Evolutionary conservation across 2,888 invertebrate species (phyloP).

Genomic region (Rhingia rostrata): DNA sequence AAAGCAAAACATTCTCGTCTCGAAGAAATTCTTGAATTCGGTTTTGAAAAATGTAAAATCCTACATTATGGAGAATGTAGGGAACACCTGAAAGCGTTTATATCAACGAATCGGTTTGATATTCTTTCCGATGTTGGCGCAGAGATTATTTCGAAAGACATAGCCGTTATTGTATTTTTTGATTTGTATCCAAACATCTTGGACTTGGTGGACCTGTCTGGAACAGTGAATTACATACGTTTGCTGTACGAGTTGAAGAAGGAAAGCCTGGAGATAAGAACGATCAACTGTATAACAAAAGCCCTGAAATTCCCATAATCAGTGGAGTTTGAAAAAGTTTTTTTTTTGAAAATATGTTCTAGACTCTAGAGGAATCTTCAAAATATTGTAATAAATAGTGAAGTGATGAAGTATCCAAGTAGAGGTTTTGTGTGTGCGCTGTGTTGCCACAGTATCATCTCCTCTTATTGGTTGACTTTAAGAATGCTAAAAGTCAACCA

Average conservation of each 20-base stretch:
- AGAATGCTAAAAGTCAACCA: too few species aligned
- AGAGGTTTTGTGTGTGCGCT: too few species aligned
- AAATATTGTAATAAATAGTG: slow-evolving; percentile 26
- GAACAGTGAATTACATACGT: slow-evolving; percentile 79
- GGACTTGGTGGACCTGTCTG: slow-evolving; percentile 78
- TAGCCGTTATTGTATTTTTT: slow-evolving; percentile 80
- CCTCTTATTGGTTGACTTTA: too few species aligned
- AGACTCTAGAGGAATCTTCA: too few species aligned
- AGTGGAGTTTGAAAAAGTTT: neutral
- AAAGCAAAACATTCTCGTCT: slow-evolving; percentile 78
- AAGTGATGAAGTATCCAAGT: too few species aligned
- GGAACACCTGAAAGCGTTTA: slow-evolving; percentile 78
- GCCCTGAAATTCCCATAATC: slow-evolving; percentile 68
- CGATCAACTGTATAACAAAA: slow-evolving; percentile 79
- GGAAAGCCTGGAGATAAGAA: slow-evolving; percentile 78
- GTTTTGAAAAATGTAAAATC: slow-evolving; percentile 79
- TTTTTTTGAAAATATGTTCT: too few species aligned
- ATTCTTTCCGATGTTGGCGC: slow-evolving; percentile 39
- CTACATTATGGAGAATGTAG: slow-evolving; percentile 77
- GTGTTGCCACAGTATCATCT: too few species aligned
- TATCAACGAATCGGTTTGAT: slow-evolving; percentile 76
- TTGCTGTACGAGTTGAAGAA: slow-evolving; percentile 80
- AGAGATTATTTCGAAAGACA: slow-evolving; percentile 77
- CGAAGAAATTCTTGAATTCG: slow-evolving; percentile 80
- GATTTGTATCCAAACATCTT: slow-evolving; percentile 80